phyloP scores from a whole-genome alignment of 2,113 vertebrate species.

The Eleginops maclovinus region DNA sequence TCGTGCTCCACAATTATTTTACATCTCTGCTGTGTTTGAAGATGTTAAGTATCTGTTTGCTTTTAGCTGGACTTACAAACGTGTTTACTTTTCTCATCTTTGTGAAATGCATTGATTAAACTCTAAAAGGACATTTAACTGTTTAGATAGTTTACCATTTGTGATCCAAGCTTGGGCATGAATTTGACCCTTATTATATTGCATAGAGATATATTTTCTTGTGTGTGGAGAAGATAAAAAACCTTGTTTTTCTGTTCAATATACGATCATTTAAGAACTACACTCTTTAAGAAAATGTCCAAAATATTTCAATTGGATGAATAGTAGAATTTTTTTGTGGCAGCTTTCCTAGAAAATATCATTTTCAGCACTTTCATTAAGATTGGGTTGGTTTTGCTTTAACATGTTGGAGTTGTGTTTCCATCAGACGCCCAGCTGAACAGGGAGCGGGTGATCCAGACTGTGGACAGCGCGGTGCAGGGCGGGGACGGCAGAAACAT shows the following conservation, averaged over 20 bases:
- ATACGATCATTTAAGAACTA: no score
- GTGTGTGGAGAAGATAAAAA: background rate
- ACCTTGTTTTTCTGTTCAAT: no score
- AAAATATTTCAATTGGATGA: no score
- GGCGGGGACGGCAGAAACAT: constrained; percentile 89
- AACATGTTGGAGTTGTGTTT: constrained; percentile 1
- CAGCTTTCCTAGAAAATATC: no score
- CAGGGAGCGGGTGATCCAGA: constrained; percentile 94
- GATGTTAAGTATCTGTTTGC: background rate
- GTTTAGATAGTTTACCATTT: background rate
- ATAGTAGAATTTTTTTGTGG: no score
- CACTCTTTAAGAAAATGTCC: no score
- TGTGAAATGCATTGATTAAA: background rate
- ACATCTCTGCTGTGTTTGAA: background rate
- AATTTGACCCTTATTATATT: background rate
- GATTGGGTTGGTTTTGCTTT: background rate
- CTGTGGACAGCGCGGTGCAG: constrained; percentile 89
- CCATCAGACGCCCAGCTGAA: constrained; percentile 79
- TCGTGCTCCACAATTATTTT: background rate
- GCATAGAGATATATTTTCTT: background rate
- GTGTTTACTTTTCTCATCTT: background rate
- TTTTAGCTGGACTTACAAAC: background rate
- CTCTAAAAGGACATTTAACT: background rate
- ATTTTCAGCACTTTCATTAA: background rate
- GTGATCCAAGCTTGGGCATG: background rate